Conservation (phyloP, 2,113 vertebrate species). For the Xiphorhynchus elegans region DNA sequence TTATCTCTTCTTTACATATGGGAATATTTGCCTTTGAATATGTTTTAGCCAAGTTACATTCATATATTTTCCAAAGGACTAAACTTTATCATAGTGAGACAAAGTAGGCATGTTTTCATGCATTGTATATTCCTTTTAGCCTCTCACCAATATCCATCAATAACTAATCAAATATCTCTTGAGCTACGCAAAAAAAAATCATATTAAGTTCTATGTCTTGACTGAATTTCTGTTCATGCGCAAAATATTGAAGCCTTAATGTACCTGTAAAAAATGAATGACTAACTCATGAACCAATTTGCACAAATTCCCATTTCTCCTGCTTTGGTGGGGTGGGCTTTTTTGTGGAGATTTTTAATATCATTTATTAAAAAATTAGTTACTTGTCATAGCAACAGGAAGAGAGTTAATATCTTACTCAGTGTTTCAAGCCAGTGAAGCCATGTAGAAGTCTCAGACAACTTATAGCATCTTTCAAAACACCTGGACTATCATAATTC, state of each 20-base stretch:
- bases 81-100: not conserved
- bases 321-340: accelerated
- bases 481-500: not conserved
- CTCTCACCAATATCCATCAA: not conserved
- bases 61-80: not conserved
- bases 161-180: not conserved
- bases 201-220: not conserved
- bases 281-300: not conserved
- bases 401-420: not conserved
- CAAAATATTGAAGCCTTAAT: not conserved
- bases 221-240: not conserved
- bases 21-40: not conserved
- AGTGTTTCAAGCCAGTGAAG: not conserved
- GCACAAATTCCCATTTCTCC: not conserved
- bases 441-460: not conserved
- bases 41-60: not conserved
- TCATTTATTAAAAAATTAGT: not conserved
- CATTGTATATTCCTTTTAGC: not conserved
- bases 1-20: not conserved
- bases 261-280: not conserved
- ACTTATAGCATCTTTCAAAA: not conserved
- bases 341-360: not conserved
- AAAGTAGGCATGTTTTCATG: not conserved
- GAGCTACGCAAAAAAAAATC: not conserved
- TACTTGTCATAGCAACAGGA: not conserved